Evolutionary conservation across 2,113 vertebrate species (phyloP).

Genomic region (Peromyscus polionotus): DNA sequence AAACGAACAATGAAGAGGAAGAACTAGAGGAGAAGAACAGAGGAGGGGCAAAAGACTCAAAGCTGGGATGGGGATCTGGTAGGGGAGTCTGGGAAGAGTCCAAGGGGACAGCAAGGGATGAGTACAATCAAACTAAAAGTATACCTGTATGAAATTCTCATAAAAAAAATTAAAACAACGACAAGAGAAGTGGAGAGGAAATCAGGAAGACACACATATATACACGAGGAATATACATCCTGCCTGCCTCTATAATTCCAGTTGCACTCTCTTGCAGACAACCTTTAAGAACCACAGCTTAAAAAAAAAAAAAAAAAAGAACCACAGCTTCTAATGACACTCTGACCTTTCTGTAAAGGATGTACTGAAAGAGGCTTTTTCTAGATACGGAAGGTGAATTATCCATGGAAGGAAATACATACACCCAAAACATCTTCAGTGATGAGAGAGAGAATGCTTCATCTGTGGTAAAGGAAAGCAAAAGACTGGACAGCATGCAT

Average conservation of each 20-base stretch:
- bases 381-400: background rate
- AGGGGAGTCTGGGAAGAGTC: background rate
- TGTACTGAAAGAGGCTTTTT: background rate
- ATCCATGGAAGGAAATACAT: conserved; percentile 4
- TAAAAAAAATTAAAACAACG: background rate
- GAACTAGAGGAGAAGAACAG: background rate
- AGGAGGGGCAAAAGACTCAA: background rate
- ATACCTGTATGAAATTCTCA: background rate
- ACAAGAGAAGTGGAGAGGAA: background rate
- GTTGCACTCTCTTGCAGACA: background rate
- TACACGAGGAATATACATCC: rapidly evolving
- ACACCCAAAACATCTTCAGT: conserved; percentile 28
- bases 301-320: background rate
- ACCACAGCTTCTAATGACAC: background rate
- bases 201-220: background rate
- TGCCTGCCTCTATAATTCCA: background rate
- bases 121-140: background rate
- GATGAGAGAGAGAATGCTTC: background rate
- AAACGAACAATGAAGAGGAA: background rate
- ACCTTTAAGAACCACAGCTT: background rate
- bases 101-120: background rate
- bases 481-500: background rate
- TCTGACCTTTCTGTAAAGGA: background rate
- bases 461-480: background rate
- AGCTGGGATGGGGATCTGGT: background rate